A percentile compares a stretch with the other conserved stretches of the same genome.
phyloP scores from a whole-genome alignment of 2,797 vertebrate genomes.

The Scomberomorus guttatus region DNA sequence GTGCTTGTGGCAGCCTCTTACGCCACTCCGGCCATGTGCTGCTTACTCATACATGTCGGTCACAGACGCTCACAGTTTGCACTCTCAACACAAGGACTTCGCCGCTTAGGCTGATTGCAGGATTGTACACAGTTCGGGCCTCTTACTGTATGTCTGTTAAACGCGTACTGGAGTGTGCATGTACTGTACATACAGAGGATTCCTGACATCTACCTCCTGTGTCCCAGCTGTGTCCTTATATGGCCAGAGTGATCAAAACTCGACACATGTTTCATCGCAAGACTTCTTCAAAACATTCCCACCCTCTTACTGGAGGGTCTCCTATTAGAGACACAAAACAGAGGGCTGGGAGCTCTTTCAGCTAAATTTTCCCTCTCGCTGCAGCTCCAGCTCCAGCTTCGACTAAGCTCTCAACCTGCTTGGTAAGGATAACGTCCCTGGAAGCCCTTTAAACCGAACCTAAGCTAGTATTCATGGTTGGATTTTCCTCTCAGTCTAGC shows the following conservation, averaged over 20 bases:
- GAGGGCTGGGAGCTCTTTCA: slow-evolving; percentile 48
- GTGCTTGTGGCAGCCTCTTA: slow-evolving; percentile 44
- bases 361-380: slow-evolving; percentile 28
- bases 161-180: slow-evolving; percentile 1
- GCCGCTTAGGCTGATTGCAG: slow-evolving; percentile 10
- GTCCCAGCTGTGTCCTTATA: slow-evolving; percentile 80
- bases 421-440: slow-evolving; percentile 57
- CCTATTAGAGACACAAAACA: slow-evolving; percentile 72
- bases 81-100: slow-evolving; percentile 17
- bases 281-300: slow-evolving; percentile 74
- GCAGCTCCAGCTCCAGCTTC: slow-evolving; percentile 15
- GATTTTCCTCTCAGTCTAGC: slow-evolving; percentile 72
- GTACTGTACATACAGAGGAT: slow-evolving; percentile 43
- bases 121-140: slow-evolving; percentile 1
- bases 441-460: slow-evolving; percentile 70
- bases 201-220: slow-evolving; percentile 67
- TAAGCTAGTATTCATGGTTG: slow-evolving; percentile 68
- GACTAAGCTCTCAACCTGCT: slow-evolving; percentile 62
- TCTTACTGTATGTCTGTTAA: slow-evolving; percentile 20
- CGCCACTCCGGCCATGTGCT: slow-evolving; percentile 47
- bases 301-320: slow-evolving; percentile 53
- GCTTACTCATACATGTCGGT: slow-evolving; percentile 66
- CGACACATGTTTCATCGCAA: slow-evolving; percentile 74
- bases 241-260: slow-evolving; percentile 81
- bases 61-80: slow-evolving; percentile 37